These are phyloP conservation scores for Ctenochaetus hawaiiensis DNA, from an alignment of 2,797 vertebrate species.

Conservation along the genomic window DNA sequence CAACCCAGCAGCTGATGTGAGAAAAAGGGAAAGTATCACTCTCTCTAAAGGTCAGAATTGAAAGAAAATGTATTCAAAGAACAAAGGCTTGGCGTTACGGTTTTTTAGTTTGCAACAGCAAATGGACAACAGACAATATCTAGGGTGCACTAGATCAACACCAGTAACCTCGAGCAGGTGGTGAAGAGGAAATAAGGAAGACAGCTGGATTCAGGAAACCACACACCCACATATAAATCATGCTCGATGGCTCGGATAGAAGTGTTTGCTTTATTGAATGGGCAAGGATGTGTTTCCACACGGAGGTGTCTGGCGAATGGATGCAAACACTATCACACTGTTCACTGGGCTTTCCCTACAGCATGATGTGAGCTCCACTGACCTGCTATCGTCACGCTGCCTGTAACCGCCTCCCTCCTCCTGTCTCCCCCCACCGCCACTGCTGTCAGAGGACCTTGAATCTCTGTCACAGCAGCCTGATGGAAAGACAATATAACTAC, in stretches of 20 bases:
- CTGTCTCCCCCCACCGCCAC: background rate
- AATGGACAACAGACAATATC: background rate
- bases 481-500: slow-evolving; percentile 48
- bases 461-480: slow-evolving; percentile 41
- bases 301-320: slow-evolving; percentile 37
- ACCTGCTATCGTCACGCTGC: slow-evolving; percentile 44
- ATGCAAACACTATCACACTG: slow-evolving; percentile 45
- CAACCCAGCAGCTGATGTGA: background rate
- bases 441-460: slow-evolving; percentile 28
- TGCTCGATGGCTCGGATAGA: slow-evolving; percentile 34
- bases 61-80: background rate
- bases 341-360: slow-evolving; percentile 41
- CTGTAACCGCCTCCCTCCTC: slow-evolving; percentile 23
- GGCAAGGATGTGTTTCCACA: slow-evolving; percentile 24
- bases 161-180: slow-evolving; percentile 17
- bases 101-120: background rate
- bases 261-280: slow-evolving; percentile 53
- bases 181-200: slow-evolving; percentile 38
- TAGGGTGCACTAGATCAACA: slow-evolving; percentile 21
- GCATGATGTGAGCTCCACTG: slow-evolving; percentile 43
- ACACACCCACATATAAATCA: slow-evolving; percentile 51
- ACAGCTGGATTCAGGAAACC: slow-evolving; percentile 13
- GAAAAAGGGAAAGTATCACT: background rate
- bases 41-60: background rate
- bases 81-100: background rate